These are phyloP conservation scores for Brenthis hecate DNA, from an alignment of 2,888 invertebrate genomes.

Conservation along the genomic window DNA sequence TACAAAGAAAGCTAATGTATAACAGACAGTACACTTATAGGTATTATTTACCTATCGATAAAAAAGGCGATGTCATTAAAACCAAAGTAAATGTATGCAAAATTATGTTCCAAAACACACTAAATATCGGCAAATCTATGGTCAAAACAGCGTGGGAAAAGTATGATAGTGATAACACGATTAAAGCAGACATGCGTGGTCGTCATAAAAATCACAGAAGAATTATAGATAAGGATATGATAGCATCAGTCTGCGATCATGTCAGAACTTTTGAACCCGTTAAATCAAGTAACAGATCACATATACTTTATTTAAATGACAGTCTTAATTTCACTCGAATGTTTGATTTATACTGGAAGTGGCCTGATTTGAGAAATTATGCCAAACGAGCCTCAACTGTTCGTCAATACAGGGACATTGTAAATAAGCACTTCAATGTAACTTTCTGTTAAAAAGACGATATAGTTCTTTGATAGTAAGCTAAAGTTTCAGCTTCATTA, in stretches of 20 bases:
- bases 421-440: slow-evolving; percentile 33
- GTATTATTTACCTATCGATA: slow-evolving; percentile 21
- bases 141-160: slow-evolving; percentile 22
- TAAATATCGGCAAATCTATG: slow-evolving; percentile 13
- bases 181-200: slow-evolving; percentile 23
- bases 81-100: slow-evolving; percentile 25
- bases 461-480: too few relatives aligned
- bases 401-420: slow-evolving; percentile 35
- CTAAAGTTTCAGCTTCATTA: too few relatives aligned
- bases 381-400: slow-evolving; percentile 6
- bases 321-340: slow-evolving; percentile 35
- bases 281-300: slow-evolving; percentile 33
- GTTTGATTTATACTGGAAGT: slow-evolving; percentile 36
- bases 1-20: slow-evolving; percentile 15
- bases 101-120: slow-evolving; percentile 27
- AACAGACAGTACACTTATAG: slow-evolving; percentile 26
- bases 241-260: slow-evolving; percentile 28
- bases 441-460: slow-evolving; percentile 15
- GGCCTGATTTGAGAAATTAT: slow-evolving; percentile 32
- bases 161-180: slow-evolving; percentile 21
- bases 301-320: slow-evolving; percentile 33
- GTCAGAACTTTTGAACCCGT: slow-evolving; percentile 32
- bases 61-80: not conserved
- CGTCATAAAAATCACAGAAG: slow-evolving; percentile 25
- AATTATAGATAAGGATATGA: slow-evolving; percentile 26